Evolutionary conservation across 2,888 invertebrate species (phyloP).

Genomic region (Imbricaverruca yamaguchii): DNA sequence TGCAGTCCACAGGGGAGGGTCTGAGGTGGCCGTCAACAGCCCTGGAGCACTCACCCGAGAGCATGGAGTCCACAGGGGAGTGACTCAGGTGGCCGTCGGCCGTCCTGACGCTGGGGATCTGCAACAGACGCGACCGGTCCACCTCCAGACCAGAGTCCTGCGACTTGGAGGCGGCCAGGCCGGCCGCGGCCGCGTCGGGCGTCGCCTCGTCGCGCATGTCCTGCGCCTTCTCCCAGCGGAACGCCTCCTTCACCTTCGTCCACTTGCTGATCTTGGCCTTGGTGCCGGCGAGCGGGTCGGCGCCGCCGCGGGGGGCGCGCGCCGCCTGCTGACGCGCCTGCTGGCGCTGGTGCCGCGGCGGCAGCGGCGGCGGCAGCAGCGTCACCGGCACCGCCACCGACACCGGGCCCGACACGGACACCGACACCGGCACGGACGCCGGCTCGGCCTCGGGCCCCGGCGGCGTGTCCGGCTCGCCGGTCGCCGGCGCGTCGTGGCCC

Average conservation of each 20-base stretch:
- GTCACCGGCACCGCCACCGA: neutral
- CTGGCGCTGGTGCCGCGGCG: neutral
- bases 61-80: slow-evolving; percentile 29
- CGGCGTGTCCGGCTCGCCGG: slow-evolving; percentile 34
- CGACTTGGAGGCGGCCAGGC: slow-evolving; percentile 41
- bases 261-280: slow-evolving; percentile 68
- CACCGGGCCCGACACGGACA: no score
- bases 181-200: slow-evolving; percentile 19
- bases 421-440: no score
- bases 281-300: neutral
- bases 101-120: slow-evolving; percentile 32
- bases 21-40: slow-evolving; percentile 35
- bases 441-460: no score
- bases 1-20: slow-evolving; percentile 31
- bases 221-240: slow-evolving; percentile 73
- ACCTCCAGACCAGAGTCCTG: slow-evolving; percentile 44
- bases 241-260: slow-evolving; percentile 82
- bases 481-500: slow-evolving; percentile 50
- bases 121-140: slow-evolving; percentile 42
- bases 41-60: slow-evolving; percentile 23
- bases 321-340: no score
- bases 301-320: no score
- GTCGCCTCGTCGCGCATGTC: slow-evolving; percentile 38
- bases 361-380: neutral
- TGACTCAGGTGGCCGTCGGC: slow-evolving; percentile 36